Percentiles rank a stretch among this genome's conserved stretches.
Evolutionary conservation across 1,140 invertebrate genomes (phyloP).

Genomic region (Mycetomoellerius zeteki): DNA sequence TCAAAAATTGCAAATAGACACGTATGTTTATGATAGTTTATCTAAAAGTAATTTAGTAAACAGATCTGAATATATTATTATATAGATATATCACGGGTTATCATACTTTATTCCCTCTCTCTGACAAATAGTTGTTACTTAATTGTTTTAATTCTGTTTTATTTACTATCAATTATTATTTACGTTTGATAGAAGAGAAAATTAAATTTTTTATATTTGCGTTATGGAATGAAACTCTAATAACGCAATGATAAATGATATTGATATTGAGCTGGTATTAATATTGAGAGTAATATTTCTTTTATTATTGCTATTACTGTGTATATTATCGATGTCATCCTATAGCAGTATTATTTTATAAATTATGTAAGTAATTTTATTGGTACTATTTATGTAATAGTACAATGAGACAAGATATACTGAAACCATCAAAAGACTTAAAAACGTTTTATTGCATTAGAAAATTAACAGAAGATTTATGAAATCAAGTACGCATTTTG

Average conservation of each 20-base stretch:
- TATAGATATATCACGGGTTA: neutral
- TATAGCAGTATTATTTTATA: neutral
- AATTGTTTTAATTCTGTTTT: neutral
- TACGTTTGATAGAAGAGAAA: slow-evolving; percentile 38
- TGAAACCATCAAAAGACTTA: neutral
- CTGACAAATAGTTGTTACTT: neutral
- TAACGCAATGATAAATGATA: slow-evolving; percentile 57
- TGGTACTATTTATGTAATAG: neutral
- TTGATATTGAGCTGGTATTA: neutral
- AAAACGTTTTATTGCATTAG: slow-evolving; percentile 22
- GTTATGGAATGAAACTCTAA: slow-evolving; percentile 51
- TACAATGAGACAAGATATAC: neutral
- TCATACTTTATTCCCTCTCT: neutral
- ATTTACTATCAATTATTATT: slow-evolving; percentile 33
- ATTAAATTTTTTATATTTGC: slow-evolving; percentile 51
- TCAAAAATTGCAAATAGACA: neutral
- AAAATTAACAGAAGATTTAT: neutral
- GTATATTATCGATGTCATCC: neutral
- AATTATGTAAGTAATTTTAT: neutral
- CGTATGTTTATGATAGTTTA: neutral
- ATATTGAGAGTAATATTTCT: slow-evolving; percentile 39
- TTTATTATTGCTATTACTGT: neutral
- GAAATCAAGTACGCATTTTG: slow-evolving; percentile 33
- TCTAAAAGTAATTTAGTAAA: neutral
- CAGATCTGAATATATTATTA: neutral